Evolutionary conservation across 2,797 vertebrate species (phyloP), one percentile per base, ranked within the genome.

Genomic region (Valencia hispanica): DNA sequence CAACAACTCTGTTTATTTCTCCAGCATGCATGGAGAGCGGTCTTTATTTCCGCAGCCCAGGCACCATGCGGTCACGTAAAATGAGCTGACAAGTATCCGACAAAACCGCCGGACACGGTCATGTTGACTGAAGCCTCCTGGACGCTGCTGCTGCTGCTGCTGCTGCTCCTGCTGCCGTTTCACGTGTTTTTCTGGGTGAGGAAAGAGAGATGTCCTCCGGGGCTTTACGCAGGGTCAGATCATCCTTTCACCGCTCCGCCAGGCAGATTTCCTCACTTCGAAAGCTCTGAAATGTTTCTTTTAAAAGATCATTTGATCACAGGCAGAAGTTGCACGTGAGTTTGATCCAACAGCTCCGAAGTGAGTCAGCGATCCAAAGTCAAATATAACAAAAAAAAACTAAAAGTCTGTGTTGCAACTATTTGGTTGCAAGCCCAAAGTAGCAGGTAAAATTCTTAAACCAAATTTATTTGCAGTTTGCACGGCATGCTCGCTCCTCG

Each of bases 81-180:
- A 78, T 12, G 75, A 83, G 84, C 78, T 80, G 92, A 91, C 87
- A 85, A 80, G 84, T 77, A 78, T 83, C 89, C 87, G 87, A 89
- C 88, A 86, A 74, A 82, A 70, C 74, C 88, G 81, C 86, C 81
- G 88, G 91, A 79, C 82, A 76, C 80, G 83, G 84, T 87, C 92
- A 92, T 90, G 89, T 84, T 87, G 85, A 72, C 83, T 48, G 18
- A 39, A 77, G 86, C 81, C 83, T 32, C 86, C 14, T 32, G 81
- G 83, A 90, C 80, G 81, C 79, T 30, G 48, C 36, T 50, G 48
- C n/a, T n/a, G n/a, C n/a, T n/a, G n/a, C n/a, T n/a, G n/a, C n/a
- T n/a, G n/a, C 32, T 10, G 32, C 32, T 63, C 72, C 79, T 48
- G 74, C 77, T 34, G 72, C 61, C 32, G 75, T 22, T 89, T 88